phyloP scores from a whole-genome alignment of 2,888 invertebrate species.

The Autographa pulchrina region DNA sequence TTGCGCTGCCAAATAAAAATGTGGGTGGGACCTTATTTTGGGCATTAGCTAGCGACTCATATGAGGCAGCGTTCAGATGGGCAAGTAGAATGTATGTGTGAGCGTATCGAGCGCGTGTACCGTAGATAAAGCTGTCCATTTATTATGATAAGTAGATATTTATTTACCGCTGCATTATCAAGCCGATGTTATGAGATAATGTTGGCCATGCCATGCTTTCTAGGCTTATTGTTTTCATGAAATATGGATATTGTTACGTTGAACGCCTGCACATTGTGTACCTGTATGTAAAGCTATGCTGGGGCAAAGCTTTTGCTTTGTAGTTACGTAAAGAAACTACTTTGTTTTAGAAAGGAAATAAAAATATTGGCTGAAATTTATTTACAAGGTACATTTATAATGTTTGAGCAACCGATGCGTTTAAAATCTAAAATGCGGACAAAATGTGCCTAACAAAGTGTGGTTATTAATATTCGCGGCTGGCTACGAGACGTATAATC shows the following conservation, averaged over 20 bases:
- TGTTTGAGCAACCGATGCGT: slow-evolving; percentile 46
- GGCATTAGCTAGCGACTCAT: slow-evolving; percentile 58
- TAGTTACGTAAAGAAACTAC: background rate
- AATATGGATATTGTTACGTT: slow-evolving; percentile 37
- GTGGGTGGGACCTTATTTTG: slow-evolving; percentile 67
- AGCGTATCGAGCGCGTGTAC: slow-evolving; percentile 37
- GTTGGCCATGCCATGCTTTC: slow-evolving; percentile 27
- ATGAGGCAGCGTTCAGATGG: slow-evolving; percentile 43
- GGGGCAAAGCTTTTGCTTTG: background rate
- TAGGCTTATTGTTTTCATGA: slow-evolving; percentile 43
- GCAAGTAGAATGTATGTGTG: slow-evolving; percentile 49
- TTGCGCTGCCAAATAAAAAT: slow-evolving; percentile 83
- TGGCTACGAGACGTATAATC: slow-evolving; percentile 57
- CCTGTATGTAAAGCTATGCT: slow-evolving; percentile 17
- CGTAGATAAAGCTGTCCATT: slow-evolving; percentile 56
- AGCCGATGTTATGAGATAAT: slow-evolving; percentile 44
- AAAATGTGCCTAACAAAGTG: slow-evolving; percentile 56
- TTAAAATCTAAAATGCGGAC: slow-evolving; percentile 38
- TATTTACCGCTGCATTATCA: slow-evolving; percentile 50
- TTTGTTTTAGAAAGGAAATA: slow-evolving; percentile 17
- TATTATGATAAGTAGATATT: slow-evolving; percentile 55
- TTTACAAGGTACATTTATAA: slow-evolving; percentile 35
- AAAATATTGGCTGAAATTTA: slow-evolving; percentile 17
- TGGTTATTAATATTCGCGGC: slow-evolving; percentile 62
- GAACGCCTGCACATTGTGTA: slow-evolving; percentile 28